Evolutionary conservation across 2,888 invertebrate species (phyloP).

Genomic region (Cerceris rybyensis): DNA sequence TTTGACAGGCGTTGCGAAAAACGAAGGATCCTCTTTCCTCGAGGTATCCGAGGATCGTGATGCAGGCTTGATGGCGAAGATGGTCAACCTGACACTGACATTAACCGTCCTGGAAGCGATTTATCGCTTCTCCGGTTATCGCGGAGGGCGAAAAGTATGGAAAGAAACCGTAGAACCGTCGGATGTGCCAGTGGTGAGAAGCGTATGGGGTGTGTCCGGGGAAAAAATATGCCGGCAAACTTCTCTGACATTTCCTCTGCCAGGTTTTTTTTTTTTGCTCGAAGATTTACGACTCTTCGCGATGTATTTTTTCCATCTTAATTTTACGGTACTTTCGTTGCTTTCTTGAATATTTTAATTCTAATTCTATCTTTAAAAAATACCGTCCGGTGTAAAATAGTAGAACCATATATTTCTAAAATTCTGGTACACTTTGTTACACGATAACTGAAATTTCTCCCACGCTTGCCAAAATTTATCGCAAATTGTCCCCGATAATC

Average conservation of each 20-base stretch:
- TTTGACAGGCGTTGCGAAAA: conserved; percentile 17
- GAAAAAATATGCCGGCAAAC: conserved; percentile 9
- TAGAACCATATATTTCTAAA: no score
- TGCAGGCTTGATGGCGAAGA: conserved; percentile 46
- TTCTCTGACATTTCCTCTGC: background rate
- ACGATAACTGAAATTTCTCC: background rate
- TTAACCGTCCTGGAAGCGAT: conserved; percentile 77
- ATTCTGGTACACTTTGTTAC: no score
- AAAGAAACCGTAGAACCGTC: conserved; percentile 27
- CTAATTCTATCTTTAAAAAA: no score
- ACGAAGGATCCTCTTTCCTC: conserved; percentile 10
- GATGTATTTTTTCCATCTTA: no score
- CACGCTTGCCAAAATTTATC: background rate
- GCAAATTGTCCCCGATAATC: background rate
- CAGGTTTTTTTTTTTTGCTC: no score
- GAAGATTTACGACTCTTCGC: no score
- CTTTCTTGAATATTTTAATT: no score
- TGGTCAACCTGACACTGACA: conserved; percentile 75
- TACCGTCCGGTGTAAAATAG: no score
- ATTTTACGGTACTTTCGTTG: no score
- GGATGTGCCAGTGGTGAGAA: background rate
- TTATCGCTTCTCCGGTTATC: conserved; percentile 77
- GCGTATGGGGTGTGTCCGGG: conserved; percentile 10
- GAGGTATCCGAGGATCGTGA: conserved; percentile 41
- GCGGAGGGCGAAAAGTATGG: conserved; percentile 34